phyloP scores from a whole-genome alignment of 2,113 vertebrate genomes.

The Xenus cinereus region DNA sequence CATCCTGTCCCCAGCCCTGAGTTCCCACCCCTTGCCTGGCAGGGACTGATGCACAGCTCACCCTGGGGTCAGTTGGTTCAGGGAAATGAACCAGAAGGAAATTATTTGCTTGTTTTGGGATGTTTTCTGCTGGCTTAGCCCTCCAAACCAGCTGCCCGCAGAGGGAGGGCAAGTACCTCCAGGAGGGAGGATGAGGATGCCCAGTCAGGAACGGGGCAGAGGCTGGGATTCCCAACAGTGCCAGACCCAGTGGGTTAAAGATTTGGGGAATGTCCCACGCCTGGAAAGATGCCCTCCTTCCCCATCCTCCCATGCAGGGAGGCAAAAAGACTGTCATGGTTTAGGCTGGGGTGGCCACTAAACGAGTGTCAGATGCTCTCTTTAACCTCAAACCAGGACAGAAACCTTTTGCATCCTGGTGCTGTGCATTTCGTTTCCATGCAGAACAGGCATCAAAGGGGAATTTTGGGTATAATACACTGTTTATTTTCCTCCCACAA shows the following conservation, averaged over 20 bases:
- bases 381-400: not conserved
- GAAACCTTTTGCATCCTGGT: not conserved
- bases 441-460: not conserved
- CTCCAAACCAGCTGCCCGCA: not conserved
- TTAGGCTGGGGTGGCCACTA: not conserved
- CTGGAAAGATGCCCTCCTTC: not conserved
- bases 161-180: not conserved
- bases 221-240: not conserved
- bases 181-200: not conserved
- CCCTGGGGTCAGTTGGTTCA: not conserved
- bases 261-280: not conserved
- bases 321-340: not conserved
- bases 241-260: not conserved
- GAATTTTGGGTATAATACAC: not conserved
- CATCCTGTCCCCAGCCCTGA: accelerated
- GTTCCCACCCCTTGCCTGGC: not conserved
- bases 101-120: not conserved
- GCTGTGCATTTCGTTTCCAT: not conserved
- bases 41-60: not conserved
- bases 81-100: not conserved
- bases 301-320: not conserved
- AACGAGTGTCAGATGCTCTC: not conserved
- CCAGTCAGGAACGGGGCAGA: not conserved
- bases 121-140: not conserved
- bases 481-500: not conserved